Percentiles rank a stretch among this genome's conserved stretches.
Conservation (phyloP, 2,113 vertebrate species). For the Anarrhichthys ocellatus region DNA sequence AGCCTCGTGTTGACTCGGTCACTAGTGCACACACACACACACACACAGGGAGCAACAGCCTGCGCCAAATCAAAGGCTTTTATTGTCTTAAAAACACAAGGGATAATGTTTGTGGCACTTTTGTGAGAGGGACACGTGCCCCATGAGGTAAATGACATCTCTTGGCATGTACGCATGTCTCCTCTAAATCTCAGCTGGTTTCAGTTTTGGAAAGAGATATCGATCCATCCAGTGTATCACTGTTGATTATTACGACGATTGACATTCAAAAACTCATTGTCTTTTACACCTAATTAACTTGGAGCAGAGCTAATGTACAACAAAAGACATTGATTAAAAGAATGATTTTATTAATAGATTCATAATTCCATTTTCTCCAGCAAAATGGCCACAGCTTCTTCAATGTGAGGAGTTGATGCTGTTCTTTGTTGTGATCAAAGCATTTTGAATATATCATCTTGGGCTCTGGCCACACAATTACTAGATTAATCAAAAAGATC, state of each 20-base stretch:
- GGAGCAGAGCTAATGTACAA: background rate
- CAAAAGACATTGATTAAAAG: too few relatives aligned
- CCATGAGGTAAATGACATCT: conserved; percentile 22
- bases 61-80: conserved; percentile 12
- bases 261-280: background rate
- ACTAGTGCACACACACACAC: conserved; percentile 14
- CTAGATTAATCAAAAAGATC: too few relatives aligned
- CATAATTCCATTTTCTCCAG: too few relatives aligned
- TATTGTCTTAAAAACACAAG: background rate
- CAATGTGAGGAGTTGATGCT: too few relatives aligned
- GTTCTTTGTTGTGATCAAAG: too few relatives aligned
- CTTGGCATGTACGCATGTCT: background rate
- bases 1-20: conserved; percentile 47
- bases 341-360: too few relatives aligned
- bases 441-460: too few relatives aligned
- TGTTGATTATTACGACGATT: background rate
- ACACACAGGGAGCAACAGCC: background rate
- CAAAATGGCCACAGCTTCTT: too few relatives aligned
- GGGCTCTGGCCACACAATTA: too few relatives aligned
- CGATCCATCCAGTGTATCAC: background rate
- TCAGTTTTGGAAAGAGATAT: background rate
- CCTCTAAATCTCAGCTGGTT: background rate
- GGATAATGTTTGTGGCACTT: background rate
- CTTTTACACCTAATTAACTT: background rate
- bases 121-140: background rate